Percentiles rank a stretch among this genome's conserved stretches.
These are phyloP conservation scores for Malaclemys terrapin DNA, from an alignment of 2,113 vertebrate species.

Conservation along the genomic window DNA sequence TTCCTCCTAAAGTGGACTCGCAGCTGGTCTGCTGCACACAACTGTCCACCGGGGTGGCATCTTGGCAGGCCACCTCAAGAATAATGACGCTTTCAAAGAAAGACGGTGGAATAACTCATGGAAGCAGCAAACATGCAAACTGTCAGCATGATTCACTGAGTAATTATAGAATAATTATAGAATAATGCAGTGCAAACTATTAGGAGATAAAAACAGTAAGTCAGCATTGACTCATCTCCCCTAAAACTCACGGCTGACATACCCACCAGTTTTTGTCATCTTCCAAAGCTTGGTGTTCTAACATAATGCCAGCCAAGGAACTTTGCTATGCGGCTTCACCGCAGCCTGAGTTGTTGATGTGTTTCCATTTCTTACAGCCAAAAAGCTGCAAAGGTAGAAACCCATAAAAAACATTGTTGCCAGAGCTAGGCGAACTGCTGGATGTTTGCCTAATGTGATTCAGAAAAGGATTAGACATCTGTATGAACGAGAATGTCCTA, in stretches of 20 bases:
- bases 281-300: slow-evolving; percentile 11
- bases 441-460: background rate
- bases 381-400: background rate
- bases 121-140: slow-evolving; percentile 21
- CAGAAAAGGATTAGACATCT: background rate
- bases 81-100: slow-evolving; percentile 18
- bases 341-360: slow-evolving; percentile 7
- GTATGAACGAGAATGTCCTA: background rate
- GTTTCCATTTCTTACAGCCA: slow-evolving; percentile 14
- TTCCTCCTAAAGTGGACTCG: background rate
- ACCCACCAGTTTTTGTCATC: slow-evolving; percentile 23
- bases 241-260: slow-evolving; percentile 41
- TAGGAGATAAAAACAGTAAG: slow-evolving; percentile 66
- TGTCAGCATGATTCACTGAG: slow-evolving; percentile 68
- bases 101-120: slow-evolving; percentile 34
- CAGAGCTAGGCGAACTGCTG: background rate
- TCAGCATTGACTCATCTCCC: slow-evolving; percentile 52
- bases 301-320: slow-evolving; percentile 9
- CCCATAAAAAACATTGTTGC: background rate
- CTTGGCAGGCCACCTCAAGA: slow-evolving; percentile 6
- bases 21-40: background rate
- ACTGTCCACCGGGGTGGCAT: background rate
- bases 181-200: slow-evolving; percentile 65
- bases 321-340: slow-evolving; percentile 28
- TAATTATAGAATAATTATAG: slow-evolving; percentile 66